Evolutionary conservation across 2,888 invertebrate species (phyloP).

Genomic region (Baccha elongata): DNA sequence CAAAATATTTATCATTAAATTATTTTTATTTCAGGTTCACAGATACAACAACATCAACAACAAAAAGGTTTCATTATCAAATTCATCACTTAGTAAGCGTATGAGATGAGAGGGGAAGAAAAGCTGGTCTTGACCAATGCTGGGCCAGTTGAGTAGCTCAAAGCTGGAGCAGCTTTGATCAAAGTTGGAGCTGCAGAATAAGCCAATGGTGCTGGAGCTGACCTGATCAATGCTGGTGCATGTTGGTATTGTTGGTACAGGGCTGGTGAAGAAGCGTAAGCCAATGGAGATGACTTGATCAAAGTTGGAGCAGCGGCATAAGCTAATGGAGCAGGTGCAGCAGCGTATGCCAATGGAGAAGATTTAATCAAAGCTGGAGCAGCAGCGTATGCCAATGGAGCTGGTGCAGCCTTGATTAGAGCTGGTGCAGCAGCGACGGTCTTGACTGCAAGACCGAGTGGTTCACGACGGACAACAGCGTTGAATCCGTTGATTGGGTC

Average conservation of each 20-base stretch:
- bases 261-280: conserved; percentile 42
- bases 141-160: conserved; percentile 75
- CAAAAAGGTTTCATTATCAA: background rate
- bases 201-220: conserved; percentile 36
- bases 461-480: conserved; percentile 63
- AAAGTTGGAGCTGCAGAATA: conserved; percentile 25
- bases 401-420: conserved; percentile 35
- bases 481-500: conserved; percentile 67
- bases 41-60: conserved; percentile 15
- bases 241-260: conserved; percentile 3
- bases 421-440: conserved; percentile 39
- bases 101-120: conserved; percentile 80
- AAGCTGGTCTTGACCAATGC: conserved; percentile 79
- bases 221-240: conserved; percentile 44
- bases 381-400: conserved; percentile 38
- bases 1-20: too few relatives aligned
- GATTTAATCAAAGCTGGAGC: conserved; percentile 19
- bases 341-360: conserved; percentile 60
- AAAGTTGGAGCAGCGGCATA: too few relatives aligned
- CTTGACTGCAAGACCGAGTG: conserved; percentile 45
- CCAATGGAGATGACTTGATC: too few relatives aligned
- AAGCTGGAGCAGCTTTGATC: conserved; percentile 18
- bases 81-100: conserved; percentile 77
- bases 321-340: too few relatives aligned
- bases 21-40: conserved; percentile 11